Evolutionary conservation across 2,888 invertebrate species (phyloP), one percentile per base, ranked within the genome.

Genomic region (Polyommatus icarus): DNA sequence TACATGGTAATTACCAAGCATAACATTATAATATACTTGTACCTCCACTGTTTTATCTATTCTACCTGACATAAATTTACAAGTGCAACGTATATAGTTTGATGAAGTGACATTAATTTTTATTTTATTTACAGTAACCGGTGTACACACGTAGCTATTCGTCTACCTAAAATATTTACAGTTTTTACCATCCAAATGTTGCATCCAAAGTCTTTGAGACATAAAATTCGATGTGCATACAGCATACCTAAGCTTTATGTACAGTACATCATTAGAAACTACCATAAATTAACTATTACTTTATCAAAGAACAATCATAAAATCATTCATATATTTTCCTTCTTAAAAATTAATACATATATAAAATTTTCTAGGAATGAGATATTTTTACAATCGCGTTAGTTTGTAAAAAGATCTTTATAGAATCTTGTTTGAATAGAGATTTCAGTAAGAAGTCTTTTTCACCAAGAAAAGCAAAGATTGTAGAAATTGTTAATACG

Each of bases 211-310:
- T 72, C 72, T 72, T 72, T 72, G 8, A 72, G 36, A 72, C 20
- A 20, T 46, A 73, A 73, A 40, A 73, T 73, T 73, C 73, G 73
- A 73, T 73, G 46, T 46, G 73, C 20, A 15, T 46, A 73, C 72
- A 20, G 4, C 61, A 12, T 24, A 1, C 29, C 29, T 29, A 67
- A 32, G 29, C 18, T 15, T 67, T 67, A 67, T 67, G 6, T 32
- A 67, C 29, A 67, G 67, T 67, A 67, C 29, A 15, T 18, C 6
- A 67, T 15, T 32, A 29, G 3, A 61, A 61, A 61, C 29, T 32
- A 32, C 67, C 12, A 29, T 67, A 29, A 29, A 61, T 1, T 29
- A 4, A 61, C 5, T 24, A 15, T 24, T 29, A 29, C 15, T 32
- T 32, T 32, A 32, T 18, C 6, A 2, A 67, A 8, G 8, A n/a